Conservation (phyloP, 53 echinoderm and acorn worm genomes). For the Holothuria leucospilota region DNA sequence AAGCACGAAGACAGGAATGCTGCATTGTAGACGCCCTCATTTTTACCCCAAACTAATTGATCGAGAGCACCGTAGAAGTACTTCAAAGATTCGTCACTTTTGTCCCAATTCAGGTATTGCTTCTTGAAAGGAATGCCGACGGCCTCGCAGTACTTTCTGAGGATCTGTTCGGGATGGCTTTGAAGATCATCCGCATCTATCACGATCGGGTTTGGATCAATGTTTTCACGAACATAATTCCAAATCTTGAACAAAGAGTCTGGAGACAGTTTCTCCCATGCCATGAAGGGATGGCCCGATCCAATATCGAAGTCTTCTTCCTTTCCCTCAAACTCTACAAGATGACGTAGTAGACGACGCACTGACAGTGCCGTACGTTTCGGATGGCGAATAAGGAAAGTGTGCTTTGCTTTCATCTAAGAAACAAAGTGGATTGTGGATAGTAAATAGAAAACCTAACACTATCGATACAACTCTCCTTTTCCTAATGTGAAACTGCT, state of each 20-base stretch:
- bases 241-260: neutral
- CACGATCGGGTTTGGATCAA: conserved; percentile 20
- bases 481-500: too few relatives aligned
- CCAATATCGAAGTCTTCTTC: conserved; percentile 17
- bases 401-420: conserved; percentile 1
- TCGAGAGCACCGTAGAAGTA: neutral
- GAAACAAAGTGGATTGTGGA: neutral
- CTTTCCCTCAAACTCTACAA: neutral
- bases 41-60: too few relatives aligned
- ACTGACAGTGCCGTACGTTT: neutral
- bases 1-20: conserved; percentile 4
- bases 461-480: too few relatives aligned
- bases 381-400: conserved; percentile 28
- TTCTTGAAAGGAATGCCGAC: conserved; percentile 3
- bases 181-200: neutral
- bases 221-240: too few relatives aligned
- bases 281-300: neutral
- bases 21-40: neutral
- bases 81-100: conserved; percentile 7
- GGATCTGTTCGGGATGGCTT: conserved; percentile 13
- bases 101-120: conserved; percentile 24
- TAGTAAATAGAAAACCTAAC: neutral
- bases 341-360: neutral
- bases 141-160: too few relatives aligned
- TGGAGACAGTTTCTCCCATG: neutral